Evolutionary conservation across 2,888 invertebrate species (phyloP), one percentile per base, ranked within the genome.

Genomic region (Cataglyphis albicans): DNA sequence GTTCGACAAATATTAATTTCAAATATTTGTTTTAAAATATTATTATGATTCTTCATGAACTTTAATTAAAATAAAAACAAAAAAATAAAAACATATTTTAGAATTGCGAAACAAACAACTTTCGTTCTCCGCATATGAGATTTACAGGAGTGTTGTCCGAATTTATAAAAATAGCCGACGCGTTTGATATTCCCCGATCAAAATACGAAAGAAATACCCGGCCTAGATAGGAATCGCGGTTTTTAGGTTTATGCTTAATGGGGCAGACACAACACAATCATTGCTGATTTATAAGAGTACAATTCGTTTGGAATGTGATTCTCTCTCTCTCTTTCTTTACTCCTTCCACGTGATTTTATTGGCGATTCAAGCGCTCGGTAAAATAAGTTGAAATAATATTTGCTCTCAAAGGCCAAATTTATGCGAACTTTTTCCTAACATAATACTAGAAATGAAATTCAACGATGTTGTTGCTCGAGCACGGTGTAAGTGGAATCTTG

Each of bases 221-320:
- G 82, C 89, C 89, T 88, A 89, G 87, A 89, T 84, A 88, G 12
- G 67, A 84, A 85, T 82, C 86, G 63, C 76, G 84, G 84, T 83
- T 89, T 88, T 89, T 85, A 87, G 84, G 75, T 25, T 68, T 81
- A 61, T 67, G 81, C 82, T 61, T 85, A 88, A 86, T 75, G 29
- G 80, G 73, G 75, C 90, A 85, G 78, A 67, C 86, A 67, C 82
- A 44, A 25, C 32, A 76, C 67, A 67, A 84, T 75, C 81, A 70
- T 81, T 55, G 84, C 76, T 86, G 80, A 84, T 89, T 74, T 88
- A 80, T 82, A 44, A 32, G 32, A 41, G 67, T 67, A 55, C 55
- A 67, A 76, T 76, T 84, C 70, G 48, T 67, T 55, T 68, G 35
- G 63, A 84, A 86, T 84, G 64, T 78, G 48, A 88, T 82, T 88